These are phyloP conservation scores for Eurois occulta DNA, from an alignment of 2,888 invertebrate species.

Conservation along the genomic window DNA sequence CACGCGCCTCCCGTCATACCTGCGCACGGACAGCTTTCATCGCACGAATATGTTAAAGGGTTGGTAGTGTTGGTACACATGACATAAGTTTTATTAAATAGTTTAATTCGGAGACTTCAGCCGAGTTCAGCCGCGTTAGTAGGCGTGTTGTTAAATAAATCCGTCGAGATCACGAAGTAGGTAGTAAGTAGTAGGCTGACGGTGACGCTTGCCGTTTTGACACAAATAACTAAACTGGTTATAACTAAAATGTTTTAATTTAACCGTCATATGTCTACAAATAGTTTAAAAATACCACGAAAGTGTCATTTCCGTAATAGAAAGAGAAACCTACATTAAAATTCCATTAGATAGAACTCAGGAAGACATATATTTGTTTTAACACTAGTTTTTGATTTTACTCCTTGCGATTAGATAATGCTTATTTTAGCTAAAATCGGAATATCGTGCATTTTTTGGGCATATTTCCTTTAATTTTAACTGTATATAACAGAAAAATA, in stretches of 20 bases:
- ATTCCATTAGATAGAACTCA: neutral
- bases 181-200: too few species aligned
- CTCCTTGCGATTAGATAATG: neutral
- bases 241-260: neutral
- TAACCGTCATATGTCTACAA: neutral
- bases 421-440: neutral
- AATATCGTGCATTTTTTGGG: neutral
- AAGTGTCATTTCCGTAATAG: neutral
- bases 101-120: constrained; percentile 3
- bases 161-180: neutral
- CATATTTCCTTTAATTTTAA: neutral
- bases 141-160: constrained; percentile 16
- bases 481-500: neutral
- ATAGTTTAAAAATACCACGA: neutral
- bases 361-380: neutral
- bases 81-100: neutral
- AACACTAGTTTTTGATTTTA: too few species aligned
- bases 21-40: constrained; percentile 11
- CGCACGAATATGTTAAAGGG: neutral
- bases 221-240: constrained; percentile 11
- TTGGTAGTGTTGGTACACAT: neutral
- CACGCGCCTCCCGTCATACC: neutral
- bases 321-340: neutral
- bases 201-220: too few species aligned
- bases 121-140: neutral